phyloP scores from a whole-genome alignment of 2,797 vertebrate species.

The Anabacerthia variegaticeps region DNA sequence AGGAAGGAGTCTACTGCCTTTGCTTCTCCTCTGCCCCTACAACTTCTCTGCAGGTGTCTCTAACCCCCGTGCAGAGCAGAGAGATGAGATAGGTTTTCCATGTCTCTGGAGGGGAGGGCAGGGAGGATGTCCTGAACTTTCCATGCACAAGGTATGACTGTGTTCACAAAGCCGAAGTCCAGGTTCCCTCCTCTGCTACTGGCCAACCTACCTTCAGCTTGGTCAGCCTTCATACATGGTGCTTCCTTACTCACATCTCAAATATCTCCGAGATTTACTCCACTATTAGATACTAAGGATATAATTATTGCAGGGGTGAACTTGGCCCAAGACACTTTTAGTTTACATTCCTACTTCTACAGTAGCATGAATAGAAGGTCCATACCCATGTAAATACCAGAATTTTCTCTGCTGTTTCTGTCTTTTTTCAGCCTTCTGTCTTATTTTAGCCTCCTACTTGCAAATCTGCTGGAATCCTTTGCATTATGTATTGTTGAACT shows the following conservation, averaged over 20 bases:
- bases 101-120: background rate
- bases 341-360: background rate
- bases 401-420: background rate
- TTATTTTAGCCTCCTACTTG: constrained; percentile 34
- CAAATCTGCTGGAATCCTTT: constrained; percentile 43
- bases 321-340: background rate
- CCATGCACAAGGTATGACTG: fast-evolving
- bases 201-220: background rate
- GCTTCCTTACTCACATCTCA: background rate
- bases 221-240: background rate
- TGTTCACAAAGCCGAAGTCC: background rate
- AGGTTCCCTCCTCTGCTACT: background rate
- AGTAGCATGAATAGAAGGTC: background rate
- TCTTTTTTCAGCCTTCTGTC: constrained; percentile 9
- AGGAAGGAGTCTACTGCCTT: background rate
- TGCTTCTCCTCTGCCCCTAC: background rate
- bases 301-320: background rate
- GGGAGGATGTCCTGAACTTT: background rate
- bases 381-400: background rate
- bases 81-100: background rate
- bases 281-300: background rate
- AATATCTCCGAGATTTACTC: background rate
- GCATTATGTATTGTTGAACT: constrained; percentile 25
- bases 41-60: background rate
- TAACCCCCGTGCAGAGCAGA: background rate